Base-by-base conservation (phyloP, 1,140 invertebrate species). In the Euglossa dilemma region DNA sequence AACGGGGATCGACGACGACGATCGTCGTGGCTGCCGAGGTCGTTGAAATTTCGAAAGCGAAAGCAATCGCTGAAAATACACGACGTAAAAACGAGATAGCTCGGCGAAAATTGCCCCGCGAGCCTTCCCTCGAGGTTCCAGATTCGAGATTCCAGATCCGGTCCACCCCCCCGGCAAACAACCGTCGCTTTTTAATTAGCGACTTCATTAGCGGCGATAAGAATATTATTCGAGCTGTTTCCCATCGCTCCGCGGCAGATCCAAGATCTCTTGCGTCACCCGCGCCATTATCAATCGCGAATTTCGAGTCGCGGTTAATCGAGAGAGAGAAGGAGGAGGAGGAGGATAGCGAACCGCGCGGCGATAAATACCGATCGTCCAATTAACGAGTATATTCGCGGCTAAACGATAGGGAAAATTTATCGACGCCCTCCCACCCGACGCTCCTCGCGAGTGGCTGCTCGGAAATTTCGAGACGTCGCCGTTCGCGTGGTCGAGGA, bases 251-350 rank as follows among this genome's bases (percentile, higher is more conserved):
- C 57, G 45, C 28, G 47, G 7, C 25, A 63, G 57, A 80, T 80
- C 69, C 57, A 45, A 12, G 23, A 79, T 79, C 45, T 72, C 77
- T 80, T 80, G 69, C 57, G 57, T 72, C 47, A 73, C 11, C 61
- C 9, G 23, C 25, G 18, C 43, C 16, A 6, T 25, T 80, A 80
- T 80, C 69, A 63, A 63, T 73, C 67, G 54, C n/a, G 57, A 28
- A 36, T 54, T 71, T 79, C 43, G 66, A 57, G 76, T 25, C 28
- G 45, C 11, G 28, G n/a, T 73, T 80, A 63, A 80, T 80, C 78
- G 6, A 45, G 28, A 54, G 16, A n/a, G n/a, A n/a, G n/a, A n/a
- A n/a, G n/a, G n/a, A n/a, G n/a, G n/a, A 11, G 52, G 20, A 18
- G 18, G 6, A 2, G 11, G 2, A 43, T 23, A 61, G 23, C 43